phyloP scores from a whole-genome alignment of 2,113 vertebrate genomes.

The Crotalus viridis region DNA sequence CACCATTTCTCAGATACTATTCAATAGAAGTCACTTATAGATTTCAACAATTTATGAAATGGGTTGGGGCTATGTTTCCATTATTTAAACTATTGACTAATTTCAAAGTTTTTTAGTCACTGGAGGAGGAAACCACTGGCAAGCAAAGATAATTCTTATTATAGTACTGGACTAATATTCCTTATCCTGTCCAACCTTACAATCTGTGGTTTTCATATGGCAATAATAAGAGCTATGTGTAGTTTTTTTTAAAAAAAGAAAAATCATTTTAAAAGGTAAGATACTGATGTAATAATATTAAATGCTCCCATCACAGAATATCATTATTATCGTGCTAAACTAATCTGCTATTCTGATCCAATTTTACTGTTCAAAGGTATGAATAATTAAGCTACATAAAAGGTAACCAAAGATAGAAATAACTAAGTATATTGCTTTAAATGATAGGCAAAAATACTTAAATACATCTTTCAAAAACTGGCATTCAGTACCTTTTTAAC shows the following conservation, averaged over 20 bases:
- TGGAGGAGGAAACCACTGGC: neutral
- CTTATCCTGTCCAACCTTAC: neutral
- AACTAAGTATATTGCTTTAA: conserved; percentile 65
- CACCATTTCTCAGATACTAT: neutral
- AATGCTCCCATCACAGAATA: conserved; percentile 38
- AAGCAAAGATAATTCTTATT: neutral
- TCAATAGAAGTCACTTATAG: neutral
- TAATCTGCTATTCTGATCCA: conserved; percentile 29
- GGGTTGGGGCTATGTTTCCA: neutral
- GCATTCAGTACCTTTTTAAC: conserved; percentile 99
- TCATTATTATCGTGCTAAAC: neutral
- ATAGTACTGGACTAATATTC: neutral
- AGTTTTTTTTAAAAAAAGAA: neutral
- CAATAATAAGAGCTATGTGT: neutral
- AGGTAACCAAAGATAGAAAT: conserved; percentile 60
- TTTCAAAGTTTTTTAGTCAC: neutral
- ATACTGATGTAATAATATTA: conserved; percentile 41
- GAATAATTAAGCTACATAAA: conserved; percentile 42
- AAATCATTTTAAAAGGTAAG: neutral
- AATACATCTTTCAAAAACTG: conserved; percentile 80
- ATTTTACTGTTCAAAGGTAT: conserved; percentile 29
- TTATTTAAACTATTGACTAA: neutral
- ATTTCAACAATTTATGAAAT: neutral
- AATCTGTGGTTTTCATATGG: neutral
- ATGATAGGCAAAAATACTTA: conserved; percentile 71